Evolutionary conservation across 2,888 invertebrate species (phyloP).

Genomic region (Myopa testacea): DNA sequence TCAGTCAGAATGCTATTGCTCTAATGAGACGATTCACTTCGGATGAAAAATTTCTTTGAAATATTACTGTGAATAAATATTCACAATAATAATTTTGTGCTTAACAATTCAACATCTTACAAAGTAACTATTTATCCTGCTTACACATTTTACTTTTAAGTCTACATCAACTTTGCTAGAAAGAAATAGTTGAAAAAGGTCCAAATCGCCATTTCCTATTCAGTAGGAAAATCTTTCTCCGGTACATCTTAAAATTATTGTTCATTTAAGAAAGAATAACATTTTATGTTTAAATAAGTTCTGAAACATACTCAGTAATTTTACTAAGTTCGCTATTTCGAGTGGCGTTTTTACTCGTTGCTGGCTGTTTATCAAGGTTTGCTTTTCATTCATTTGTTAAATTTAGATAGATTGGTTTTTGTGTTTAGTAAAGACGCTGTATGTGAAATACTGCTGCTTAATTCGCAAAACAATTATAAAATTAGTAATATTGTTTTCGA

Average conservation of each 20-base stretch:
- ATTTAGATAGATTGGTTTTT: constrained; percentile 8
- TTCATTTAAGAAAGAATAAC: constrained; percentile 9
- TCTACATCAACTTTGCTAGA: not conserved
- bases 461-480: not conserved
- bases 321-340: constrained; percentile 16
- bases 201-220: constrained; percentile 31
- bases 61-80: not conserved
- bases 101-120: not conserved
- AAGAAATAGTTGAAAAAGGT: not conserved
- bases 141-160: not conserved
- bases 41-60: not conserved
- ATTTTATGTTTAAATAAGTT: constrained; percentile 15
- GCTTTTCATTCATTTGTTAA: constrained; percentile 14
- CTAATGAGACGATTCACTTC: not conserved
- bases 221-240: constrained; percentile 16
- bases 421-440: constrained; percentile 7
- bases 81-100: not conserved
- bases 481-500: too few species aligned
- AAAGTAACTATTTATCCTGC: constrained; percentile 7
- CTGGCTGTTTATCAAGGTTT: constrained; percentile 21
- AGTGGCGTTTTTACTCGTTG: constrained; percentile 1
- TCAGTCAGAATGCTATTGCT: too few species aligned
- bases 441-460: not conserved
- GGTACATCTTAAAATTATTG: constrained; percentile 26
- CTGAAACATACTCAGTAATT: not conserved